Base-by-base conservation (phyloP, 2,888 invertebrate genomes). In the Ellobium chinense region DNA sequence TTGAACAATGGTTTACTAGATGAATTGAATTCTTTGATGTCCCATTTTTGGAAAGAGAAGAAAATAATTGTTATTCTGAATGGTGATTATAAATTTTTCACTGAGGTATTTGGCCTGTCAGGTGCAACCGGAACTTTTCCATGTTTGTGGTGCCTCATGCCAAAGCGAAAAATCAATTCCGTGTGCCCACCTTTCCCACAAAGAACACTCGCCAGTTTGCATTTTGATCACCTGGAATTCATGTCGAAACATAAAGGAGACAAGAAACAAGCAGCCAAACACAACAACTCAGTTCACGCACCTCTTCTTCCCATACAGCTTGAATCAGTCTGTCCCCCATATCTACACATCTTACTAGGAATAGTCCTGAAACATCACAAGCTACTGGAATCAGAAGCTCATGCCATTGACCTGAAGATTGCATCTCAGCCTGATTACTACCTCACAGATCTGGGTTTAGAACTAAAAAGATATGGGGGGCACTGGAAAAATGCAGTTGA, bases 111-210 rank as follows among this genome's bases (percentile, higher is more conserved):
- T 56, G 56, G 73, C 12, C 60, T 58, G 18, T 73, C 73, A 1
- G 56, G 60, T 24, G 14, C 73, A 9, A 21, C n/a, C 12, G 73
- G 73, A 18, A 73, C 29, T 2, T 73, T 54, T 21, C 73, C 73
- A 58, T 73, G 73, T n/a, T 36, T 73, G 56, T 73, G 73, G 73
- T 73, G 73, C 60, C 21, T 27, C n/a, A 70, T 54, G 54, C 54
- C 70, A 54, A 21, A 27, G 27, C n/a, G 29, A 24, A n/a, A 54
- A 12, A 70, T 70, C 27, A n/a, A 70, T 27, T 2, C 39, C 21
- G 14, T 2, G 5, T 24, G 54, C 24, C 37, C 27, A 2, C 2
- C 9, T 3, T 24, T 21, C 46, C 46, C 34, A 54, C 27, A 70
- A 18, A 46, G 56, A 54, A 27, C 46, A 12, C 46, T 70, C 4